These are phyloP conservation scores for Oplegnathus fasciatus DNA, from an alignment of 2,113 vertebrate species.

Conservation along the genomic window DNA sequence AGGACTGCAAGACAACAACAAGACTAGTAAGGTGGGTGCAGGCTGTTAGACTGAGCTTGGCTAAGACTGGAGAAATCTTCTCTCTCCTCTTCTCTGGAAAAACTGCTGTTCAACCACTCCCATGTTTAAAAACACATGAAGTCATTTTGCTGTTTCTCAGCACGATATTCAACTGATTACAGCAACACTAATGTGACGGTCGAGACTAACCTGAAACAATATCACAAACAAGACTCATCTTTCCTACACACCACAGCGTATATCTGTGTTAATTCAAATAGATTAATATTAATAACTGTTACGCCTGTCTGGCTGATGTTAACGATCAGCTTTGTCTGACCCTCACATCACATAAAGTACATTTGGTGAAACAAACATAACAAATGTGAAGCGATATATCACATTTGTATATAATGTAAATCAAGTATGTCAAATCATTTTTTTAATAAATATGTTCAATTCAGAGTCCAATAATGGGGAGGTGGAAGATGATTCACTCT, in stretches of 20 bases:
- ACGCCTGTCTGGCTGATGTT: too few species aligned
- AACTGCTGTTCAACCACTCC: background rate
- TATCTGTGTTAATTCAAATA: background rate
- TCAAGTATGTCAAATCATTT: background rate
- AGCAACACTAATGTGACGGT: background rate
- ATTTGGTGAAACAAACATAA: background rate
- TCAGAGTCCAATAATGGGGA: background rate
- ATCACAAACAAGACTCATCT: background rate
- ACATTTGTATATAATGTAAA: background rate
- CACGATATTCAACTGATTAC: background rate
- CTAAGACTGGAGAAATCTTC: background rate
- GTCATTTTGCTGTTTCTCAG: background rate
- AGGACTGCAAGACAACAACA: constrained; percentile 88
- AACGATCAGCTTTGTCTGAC: background rate
- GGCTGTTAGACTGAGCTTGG: constrained; percentile 2
- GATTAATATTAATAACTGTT: background rate
- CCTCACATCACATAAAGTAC: background rate
- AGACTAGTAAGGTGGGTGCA: constrained; percentile 49
- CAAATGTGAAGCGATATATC: background rate
- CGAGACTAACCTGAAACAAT: background rate
- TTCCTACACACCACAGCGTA: background rate
- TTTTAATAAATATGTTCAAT: background rate
- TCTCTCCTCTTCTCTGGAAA: too few species aligned
- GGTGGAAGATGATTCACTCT: background rate
- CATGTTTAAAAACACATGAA: background rate